Conservation (phyloP, 2,113 vertebrate species). For the Poicephalus meyeri region DNA sequence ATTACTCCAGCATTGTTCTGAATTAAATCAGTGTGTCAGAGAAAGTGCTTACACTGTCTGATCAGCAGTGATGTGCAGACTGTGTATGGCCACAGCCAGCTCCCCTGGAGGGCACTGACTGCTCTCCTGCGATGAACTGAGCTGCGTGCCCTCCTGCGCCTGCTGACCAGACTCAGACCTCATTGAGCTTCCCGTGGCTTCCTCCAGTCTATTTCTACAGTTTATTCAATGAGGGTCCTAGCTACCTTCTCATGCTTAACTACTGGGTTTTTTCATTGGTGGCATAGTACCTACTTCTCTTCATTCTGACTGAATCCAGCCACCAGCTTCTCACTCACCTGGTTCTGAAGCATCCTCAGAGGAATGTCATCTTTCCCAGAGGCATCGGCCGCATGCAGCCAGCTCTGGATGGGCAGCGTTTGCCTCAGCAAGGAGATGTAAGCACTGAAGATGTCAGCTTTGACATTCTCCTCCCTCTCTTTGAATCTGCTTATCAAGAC, state of each 20-base stretch:
- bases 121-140: accelerated
- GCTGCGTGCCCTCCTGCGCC: accelerated
- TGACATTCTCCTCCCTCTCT: constrained; percentile 94
- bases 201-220: neutral
- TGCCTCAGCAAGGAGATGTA: constrained; percentile 88
- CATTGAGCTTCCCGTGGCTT: neutral
- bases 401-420: constrained; percentile 73
- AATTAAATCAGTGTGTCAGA: neutral
- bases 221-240: neutral
- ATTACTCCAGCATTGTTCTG: neutral
- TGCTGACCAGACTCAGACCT: neutral
- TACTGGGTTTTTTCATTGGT: accelerated
- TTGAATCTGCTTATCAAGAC: constrained; percentile 87
- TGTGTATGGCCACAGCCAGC: neutral
- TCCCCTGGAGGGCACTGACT: neutral
- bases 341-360: constrained; percentile 79
- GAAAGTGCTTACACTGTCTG: neutral
- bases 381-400: constrained; percentile 52
- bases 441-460: constrained; percentile 86
- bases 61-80: neutral
- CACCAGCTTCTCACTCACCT: constrained; percentile 70
- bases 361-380: constrained; percentile 72
- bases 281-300: neutral
- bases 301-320: neutral
- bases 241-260: neutral